These are phyloP conservation scores for Parnassius orleans DNA, from an alignment of 2,888 invertebrate species.

Conservation along the genomic window DNA sequence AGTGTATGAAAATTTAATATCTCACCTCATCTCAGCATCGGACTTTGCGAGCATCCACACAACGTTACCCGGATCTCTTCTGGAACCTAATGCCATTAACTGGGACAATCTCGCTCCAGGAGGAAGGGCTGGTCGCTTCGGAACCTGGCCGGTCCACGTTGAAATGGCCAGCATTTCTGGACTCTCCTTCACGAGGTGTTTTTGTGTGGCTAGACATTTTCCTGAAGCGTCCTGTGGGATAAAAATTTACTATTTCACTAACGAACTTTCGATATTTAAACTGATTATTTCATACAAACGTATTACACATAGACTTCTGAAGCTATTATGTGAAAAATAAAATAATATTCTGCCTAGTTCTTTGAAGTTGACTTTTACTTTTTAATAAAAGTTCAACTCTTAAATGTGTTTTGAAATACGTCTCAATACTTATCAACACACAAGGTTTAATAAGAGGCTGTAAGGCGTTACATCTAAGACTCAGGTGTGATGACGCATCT, in stretches of 20 bases:
- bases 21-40: conserved; percentile 89
- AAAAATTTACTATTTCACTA: background rate
- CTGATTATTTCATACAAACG: too few species aligned
- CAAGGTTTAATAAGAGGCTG: too few species aligned
- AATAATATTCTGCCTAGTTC: too few species aligned
- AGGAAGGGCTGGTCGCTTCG: conserved; percentile 86
- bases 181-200: conserved; percentile 86
- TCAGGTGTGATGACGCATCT: too few species aligned
- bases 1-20: background rate
- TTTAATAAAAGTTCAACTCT: too few species aligned
- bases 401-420: too few species aligned
- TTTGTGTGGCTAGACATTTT: conserved; percentile 74
- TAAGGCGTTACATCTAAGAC: too few species aligned
- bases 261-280: too few species aligned
- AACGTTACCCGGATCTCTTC: conserved; percentile 85
- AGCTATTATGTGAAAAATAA: too few species aligned
- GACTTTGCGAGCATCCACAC: conserved; percentile 91
- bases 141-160: conserved; percentile 89
- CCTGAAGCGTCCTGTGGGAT: conserved; percentile 69
- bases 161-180: conserved; percentile 91
- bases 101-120: conserved; percentile 85
- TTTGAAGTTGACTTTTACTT: too few species aligned
- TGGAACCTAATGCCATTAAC: conserved; percentile 88
- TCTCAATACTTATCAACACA: too few species aligned
- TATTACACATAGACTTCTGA: too few species aligned